Conservation (phyloP, 2,113 vertebrate species). For the Toxotes chatareus region DNA sequence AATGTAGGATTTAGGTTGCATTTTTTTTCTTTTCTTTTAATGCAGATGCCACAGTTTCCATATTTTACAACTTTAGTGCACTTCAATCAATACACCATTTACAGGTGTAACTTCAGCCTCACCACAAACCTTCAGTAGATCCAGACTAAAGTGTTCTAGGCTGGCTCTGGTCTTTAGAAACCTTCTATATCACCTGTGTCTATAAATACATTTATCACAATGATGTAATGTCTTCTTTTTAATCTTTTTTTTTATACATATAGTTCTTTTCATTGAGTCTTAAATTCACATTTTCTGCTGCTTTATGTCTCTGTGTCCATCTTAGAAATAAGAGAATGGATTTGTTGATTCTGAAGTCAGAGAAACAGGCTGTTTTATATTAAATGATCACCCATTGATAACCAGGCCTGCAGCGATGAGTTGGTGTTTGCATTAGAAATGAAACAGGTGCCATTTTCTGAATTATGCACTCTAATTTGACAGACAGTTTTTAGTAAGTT, state of each 20-base stretch:
- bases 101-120: constrained; percentile 25
- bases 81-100: constrained; percentile 19
- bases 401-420: constrained; percentile 42
- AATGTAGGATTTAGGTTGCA: constrained; percentile 16
- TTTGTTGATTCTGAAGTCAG: constrained; percentile 40
- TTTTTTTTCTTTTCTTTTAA: background rate
- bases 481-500: constrained; percentile 54
- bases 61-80: constrained; percentile 28
- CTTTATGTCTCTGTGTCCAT: constrained; percentile 17
- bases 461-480: constrained; percentile 64
- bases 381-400: constrained; percentile 25
- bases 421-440: constrained; percentile 42
- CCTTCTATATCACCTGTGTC: constrained; percentile 15
- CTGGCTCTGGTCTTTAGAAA: constrained; percentile 38
- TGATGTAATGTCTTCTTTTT: constrained; percentile 24
- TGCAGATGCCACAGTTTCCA: constrained; percentile 28
- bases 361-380: constrained; percentile 44
- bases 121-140: constrained; percentile 26
- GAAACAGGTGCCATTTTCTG: constrained; percentile 56
- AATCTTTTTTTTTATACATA: constrained; percentile 33
- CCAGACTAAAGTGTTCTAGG: background rate
- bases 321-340: constrained; percentile 18
- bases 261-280: constrained; percentile 45
- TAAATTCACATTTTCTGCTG: constrained; percentile 48
- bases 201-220: constrained; percentile 30